phyloP scores from a whole-genome alignment of 2,888 invertebrate genomes.

The Brenthis ino region DNA sequence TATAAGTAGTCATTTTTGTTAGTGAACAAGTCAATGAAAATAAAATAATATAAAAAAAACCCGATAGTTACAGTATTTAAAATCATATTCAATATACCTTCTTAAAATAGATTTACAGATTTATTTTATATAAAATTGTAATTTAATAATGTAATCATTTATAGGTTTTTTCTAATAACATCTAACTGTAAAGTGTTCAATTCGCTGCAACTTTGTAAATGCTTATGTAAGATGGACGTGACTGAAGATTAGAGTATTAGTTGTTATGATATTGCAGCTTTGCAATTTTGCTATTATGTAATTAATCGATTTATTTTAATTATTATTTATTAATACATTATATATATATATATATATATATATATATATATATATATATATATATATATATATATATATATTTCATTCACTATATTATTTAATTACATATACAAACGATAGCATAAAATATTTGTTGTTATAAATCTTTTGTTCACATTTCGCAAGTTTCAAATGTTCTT shows the following conservation, averaged over 20 bases:
- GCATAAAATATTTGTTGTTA: too few species aligned
- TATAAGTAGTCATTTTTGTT: slow-evolving; percentile 24
- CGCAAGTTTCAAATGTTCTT: too few species aligned
- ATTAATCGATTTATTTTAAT: slow-evolving; percentile 2
- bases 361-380: too few species aligned
- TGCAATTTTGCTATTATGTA: slow-evolving; percentile 8
- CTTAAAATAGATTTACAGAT: slow-evolving; percentile 11
- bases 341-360: too few species aligned
- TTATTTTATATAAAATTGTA: slow-evolving; percentile 24
- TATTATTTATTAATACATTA: not conserved
- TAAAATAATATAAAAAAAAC: slow-evolving; percentile 16
- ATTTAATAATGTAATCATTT: slow-evolving; percentile 4
- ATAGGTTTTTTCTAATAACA: slow-evolving; percentile 16
- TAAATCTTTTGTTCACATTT: too few species aligned
- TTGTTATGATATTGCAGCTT: slow-evolving; percentile 45
- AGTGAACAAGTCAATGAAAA: slow-evolving; percentile 20
- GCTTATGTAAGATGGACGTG: slow-evolving; percentile 75
- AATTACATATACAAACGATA: not conserved
- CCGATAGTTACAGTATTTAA: slow-evolving; percentile 9
- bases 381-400: too few species aligned
- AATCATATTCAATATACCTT: slow-evolving; percentile 19
- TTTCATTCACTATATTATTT: not conserved
- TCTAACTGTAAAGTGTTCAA: slow-evolving; percentile 56
- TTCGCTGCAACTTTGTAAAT: slow-evolving; percentile 54
- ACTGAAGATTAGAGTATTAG: slow-evolving; percentile 74